Conservation (phyloP, 2,797 vertebrate species). For the Macrochelys suwanniensis region DNA sequence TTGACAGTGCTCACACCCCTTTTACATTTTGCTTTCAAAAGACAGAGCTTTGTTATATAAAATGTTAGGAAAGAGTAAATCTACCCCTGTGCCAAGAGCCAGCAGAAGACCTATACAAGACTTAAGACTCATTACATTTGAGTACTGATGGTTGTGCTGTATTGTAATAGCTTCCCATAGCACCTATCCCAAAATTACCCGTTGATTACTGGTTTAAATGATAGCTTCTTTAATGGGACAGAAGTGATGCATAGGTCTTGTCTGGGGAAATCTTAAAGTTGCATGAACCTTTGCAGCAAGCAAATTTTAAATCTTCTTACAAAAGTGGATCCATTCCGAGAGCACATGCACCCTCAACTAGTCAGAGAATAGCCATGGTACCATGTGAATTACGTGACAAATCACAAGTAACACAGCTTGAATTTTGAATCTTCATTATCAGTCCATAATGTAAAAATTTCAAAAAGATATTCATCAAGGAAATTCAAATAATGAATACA, state of each 20-base stretch:
- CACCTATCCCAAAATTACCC: slow-evolving; percentile 58
- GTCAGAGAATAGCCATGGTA: slow-evolving; percentile 37
- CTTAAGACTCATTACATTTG: slow-evolving; percentile 36
- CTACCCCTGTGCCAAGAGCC: neutral
- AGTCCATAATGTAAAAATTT: slow-evolving; percentile 22
- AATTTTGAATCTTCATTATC: neutral
- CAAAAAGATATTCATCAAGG: neutral
- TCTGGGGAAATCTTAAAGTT: slow-evolving; percentile 41
- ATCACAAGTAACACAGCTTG: slow-evolving; percentile 49
- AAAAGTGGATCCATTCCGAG: neutral
- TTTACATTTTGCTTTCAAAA: neutral
- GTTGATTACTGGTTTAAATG: slow-evolving; percentile 66
- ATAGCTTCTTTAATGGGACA: slow-evolving; percentile 57
- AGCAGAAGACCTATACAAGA: slow-evolving; percentile 32
- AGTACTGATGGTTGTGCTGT: neutral
- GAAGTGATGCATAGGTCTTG: slow-evolving; percentile 41
- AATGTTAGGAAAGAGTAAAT: slow-evolving; percentile 47
- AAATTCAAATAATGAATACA: slow-evolving; percentile 1
- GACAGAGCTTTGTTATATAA: slow-evolving; percentile 40
- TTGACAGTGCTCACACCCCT: neutral
- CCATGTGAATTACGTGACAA: slow-evolving; percentile 19
- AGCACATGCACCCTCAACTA: slow-evolving; percentile 27
- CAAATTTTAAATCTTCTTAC: slow-evolving; percentile 48
- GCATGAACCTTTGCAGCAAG: slow-evolving; percentile 62
- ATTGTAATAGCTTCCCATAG: slow-evolving; percentile 32